These are phyloP conservation scores for Bubo blakistoni DNA, from an alignment of 2,113 vertebrate genomes.

Conservation along the genomic window DNA sequence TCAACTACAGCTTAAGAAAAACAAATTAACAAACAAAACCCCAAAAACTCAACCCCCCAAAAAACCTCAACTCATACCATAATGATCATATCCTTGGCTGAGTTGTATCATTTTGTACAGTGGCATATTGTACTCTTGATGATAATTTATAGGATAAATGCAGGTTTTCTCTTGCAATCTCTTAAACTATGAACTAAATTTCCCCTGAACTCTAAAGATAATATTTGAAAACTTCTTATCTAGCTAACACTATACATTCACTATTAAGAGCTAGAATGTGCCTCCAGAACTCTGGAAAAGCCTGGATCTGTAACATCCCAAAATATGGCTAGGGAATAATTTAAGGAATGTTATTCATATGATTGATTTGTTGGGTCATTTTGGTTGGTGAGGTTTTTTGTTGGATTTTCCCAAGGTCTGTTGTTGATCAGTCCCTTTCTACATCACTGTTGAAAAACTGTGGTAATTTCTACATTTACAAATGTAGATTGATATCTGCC, in stretches of 20 bases:
- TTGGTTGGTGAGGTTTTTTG: neutral
- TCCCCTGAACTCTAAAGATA: neutral
- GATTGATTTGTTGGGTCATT: neutral
- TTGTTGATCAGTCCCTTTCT: neutral
- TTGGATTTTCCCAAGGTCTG: neutral
- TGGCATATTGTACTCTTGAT: neutral
- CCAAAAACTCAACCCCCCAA: accelerated
- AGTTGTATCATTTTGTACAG: neutral
- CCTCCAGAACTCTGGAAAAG: neutral
- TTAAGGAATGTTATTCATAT: neutral
- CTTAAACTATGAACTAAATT: neutral
- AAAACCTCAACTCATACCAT: neutral
- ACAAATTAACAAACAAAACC: neutral
- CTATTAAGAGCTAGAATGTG: neutral
- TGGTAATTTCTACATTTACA: neutral
- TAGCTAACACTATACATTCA: neutral
- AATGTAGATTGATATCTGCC: neutral
- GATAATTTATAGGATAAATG: neutral
- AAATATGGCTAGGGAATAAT: neutral
- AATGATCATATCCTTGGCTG: neutral
- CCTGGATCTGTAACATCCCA: neutral
- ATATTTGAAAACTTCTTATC: neutral
- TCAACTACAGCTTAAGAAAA: neutral
- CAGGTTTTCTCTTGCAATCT: neutral
- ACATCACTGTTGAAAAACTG: neutral